These are phyloP conservation scores for Seira musarum DNA, from an alignment of 2,888 invertebrate species.

Conservation along the genomic window DNA sequence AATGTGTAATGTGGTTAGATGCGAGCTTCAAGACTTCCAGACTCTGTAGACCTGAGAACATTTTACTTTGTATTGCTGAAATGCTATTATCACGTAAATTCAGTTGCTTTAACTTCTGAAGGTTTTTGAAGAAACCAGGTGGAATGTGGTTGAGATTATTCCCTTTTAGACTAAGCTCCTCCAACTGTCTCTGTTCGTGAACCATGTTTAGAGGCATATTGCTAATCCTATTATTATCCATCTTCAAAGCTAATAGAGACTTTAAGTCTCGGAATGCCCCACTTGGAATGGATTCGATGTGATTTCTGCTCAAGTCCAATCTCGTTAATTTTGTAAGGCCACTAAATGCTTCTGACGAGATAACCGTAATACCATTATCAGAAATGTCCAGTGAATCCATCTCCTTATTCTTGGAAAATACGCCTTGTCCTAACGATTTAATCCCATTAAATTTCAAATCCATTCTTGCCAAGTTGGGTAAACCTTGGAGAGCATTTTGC, in stretches of 20 bases:
- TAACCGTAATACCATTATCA: conserved; percentile 80
- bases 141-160: conserved; percentile 68
- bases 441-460: conserved; percentile 70
- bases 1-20: conserved; percentile 80
- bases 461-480: conserved; percentile 68
- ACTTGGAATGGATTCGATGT: conserved; percentile 81
- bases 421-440: conserved; percentile 66
- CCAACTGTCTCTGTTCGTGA: conserved; percentile 58
- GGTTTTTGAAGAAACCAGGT: conserved; percentile 61
- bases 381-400: conserved; percentile 79
- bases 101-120: conserved; percentile 63
- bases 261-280: conserved; percentile 83
- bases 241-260: conserved; percentile 85
- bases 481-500: conserved; percentile 66
- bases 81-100: conserved; percentile 68
- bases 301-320: conserved; percentile 83
- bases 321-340: conserved; percentile 83
- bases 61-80: conserved; percentile 55
- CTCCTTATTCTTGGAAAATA: conserved; percentile 61
- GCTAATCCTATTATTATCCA: conserved; percentile 74
- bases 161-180: conserved; percentile 69
- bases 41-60: conserved; percentile 63
- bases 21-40: conserved; percentile 77
- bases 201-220: conserved; percentile 66
- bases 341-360: conserved; percentile 83